Base-by-base conservation (phyloP, 2,113 vertebrate genomes). In the Lampris incognitus region DNA sequence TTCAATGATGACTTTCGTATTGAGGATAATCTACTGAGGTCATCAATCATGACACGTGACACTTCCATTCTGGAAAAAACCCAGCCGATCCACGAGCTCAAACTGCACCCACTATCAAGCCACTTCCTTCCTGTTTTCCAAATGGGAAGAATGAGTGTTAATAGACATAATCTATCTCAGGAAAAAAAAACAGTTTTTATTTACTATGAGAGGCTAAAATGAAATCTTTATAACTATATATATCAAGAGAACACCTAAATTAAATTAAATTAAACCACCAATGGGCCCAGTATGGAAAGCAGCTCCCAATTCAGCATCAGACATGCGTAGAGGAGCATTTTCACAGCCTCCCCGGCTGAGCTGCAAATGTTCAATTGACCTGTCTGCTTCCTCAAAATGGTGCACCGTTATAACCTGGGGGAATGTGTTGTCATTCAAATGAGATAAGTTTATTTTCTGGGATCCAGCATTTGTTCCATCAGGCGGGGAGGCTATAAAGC, bases 381-480 rank as follows among this genome's bases (percentile, higher is more conserved):
- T 85, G 92, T 84, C 91, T 92, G 91, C 82, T 78, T 92, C 84
- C 90, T 88, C 86, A 90, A 90, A 96, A 94, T 94, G 94, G 94
- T 93, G 91, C 94, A 93, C 90, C 93, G 90, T 96, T 95, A 94
- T 94, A 95, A 97, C 95, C 94, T 93, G 95, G 93, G 95, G 95
- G 95, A 95, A 94, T 89, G 91, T 94, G 95, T 96, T 97, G 96
- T 96, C 95, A 96, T 95, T 94, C 93, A 96, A 97, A 97, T 96
- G 95, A 96, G 96, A 97, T 95, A 96, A 96, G 96, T 97, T 97
- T 97, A 97, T 97, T 97, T 96, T 95, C 95, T 91, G 94, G 93
- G 86, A 91, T 87, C 86, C 94, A 94, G 94, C 96, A 96, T 97
- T 97, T 96, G 95, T 96, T 96, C 94, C 94, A 95, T 95, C 95